Conservation (phyloP, 2,797 vertebrate species). For the Sebastes trivittatus region DNA sequence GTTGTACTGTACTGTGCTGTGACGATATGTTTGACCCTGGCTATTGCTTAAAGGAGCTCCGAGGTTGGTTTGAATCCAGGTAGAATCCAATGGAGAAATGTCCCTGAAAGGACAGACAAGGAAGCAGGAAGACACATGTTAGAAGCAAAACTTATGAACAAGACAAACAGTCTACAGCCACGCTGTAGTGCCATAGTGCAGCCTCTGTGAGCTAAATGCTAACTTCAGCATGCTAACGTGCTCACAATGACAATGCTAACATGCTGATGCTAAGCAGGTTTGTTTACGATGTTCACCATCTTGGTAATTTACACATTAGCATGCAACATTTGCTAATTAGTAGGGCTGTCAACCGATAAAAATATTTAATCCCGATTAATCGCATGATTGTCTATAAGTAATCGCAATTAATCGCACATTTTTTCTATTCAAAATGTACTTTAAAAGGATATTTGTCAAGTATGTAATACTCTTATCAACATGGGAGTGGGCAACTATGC, state of each 20-base stretch:
- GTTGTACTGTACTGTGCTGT: constrained; percentile 4
- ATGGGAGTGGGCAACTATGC: too few species aligned
- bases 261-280: not conserved
- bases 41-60: constrained; percentile 23
- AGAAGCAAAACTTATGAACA: not conserved
- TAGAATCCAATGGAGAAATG: constrained; percentile 14
- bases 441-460: too few species aligned
- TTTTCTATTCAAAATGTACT: too few species aligned
- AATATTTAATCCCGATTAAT: too few species aligned
- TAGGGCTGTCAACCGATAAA: too few species aligned
- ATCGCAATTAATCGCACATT: too few species aligned
- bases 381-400: too few species aligned
- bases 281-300: not conserved
- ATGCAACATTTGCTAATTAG: not conserved
- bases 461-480: too few species aligned
- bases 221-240: not conserved
- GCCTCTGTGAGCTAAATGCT: not conserved
- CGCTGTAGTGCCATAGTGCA: not conserved
- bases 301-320: not conserved
- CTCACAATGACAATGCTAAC: not conserved
- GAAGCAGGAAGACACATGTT: not conserved
- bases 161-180: not conserved
- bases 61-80: constrained; percentile 29
- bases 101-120: constrained; percentile 14
- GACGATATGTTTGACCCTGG: not conserved